A percentile compares a stretch with the other conserved stretches of the same genome.
phyloP scores from a whole-genome alignment of 2,888 invertebrate species.

The Eristalis arbustorum region DNA sequence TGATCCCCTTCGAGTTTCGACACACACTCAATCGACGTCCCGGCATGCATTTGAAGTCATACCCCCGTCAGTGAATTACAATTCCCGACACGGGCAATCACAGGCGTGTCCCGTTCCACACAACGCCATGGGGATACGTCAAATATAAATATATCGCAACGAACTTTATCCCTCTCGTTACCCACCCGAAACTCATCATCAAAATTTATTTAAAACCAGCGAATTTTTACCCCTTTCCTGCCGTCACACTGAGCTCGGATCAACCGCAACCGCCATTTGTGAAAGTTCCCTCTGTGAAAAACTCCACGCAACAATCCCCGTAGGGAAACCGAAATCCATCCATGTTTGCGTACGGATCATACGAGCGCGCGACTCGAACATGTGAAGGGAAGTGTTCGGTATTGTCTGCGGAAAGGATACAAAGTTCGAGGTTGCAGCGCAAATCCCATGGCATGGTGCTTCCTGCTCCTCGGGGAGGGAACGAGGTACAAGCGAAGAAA shows the following conservation, averaged over 20 bases:
- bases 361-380: conserved; percentile 1
- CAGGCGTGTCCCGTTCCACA: background rate
- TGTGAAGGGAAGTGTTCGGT: background rate
- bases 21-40: background rate
- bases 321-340: background rate
- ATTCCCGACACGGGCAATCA: background rate
- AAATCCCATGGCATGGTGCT: background rate
- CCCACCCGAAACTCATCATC: conserved; percentile 29
- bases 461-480: background rate
- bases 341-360: conserved; percentile 22
- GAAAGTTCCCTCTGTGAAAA: conserved; percentile 16
- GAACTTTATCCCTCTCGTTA: background rate
- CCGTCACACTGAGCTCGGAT: background rate
- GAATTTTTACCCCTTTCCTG: background rate
- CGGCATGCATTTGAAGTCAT: background rate
- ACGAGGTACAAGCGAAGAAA: conserved; percentile 18
- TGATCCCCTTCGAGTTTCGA: background rate
- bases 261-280: conserved; percentile 10
- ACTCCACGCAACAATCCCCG: background rate
- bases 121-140: conserved; percentile 17
- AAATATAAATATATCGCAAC: conserved; percentile 25
- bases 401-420: conserved; percentile 48
- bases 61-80: background rate
- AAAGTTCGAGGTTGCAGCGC: background rate
- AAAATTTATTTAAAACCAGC: conserved; percentile 39